These are phyloP conservation scores for Tyrophagus putrescentiae DNA, from an alignment of 1,140 invertebrate genomes.

Conservation along the genomic window DNA sequence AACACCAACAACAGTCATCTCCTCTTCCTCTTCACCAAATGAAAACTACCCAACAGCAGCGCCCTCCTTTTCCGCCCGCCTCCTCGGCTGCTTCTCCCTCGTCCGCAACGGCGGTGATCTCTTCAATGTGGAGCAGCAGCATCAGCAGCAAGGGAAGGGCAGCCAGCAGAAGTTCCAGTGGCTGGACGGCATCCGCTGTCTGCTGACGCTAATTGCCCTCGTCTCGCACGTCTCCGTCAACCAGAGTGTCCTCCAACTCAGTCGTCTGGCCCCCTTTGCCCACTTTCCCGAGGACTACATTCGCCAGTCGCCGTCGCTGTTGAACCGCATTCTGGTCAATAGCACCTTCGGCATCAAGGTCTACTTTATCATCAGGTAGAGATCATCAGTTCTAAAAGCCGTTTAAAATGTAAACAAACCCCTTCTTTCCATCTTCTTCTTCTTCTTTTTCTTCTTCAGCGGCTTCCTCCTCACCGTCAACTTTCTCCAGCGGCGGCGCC, in stretches of 20 bases:
- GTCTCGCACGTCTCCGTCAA: slow-evolving; percentile 7
- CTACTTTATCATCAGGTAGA: slow-evolving; percentile 6
- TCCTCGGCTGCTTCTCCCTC: background rate
- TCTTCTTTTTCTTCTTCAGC: background rate
- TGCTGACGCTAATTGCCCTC: background rate
- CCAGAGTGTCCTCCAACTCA: slow-evolving; percentile 3
- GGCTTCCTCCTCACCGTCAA: slow-evolving; percentile 1
- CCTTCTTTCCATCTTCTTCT: background rate
- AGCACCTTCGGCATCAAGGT: background rate
- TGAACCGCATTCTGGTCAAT: background rate
- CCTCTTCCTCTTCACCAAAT: no score
- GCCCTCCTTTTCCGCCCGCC: no score
- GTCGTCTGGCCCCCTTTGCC: background rate
- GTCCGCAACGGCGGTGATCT: background rate
- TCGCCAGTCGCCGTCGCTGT: background rate
- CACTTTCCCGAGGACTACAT: slow-evolving; percentile 10
- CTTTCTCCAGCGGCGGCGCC: background rate
- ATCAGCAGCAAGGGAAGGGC: no score
- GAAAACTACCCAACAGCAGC: no score
- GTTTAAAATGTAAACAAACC: no score
- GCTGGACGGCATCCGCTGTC: background rate
- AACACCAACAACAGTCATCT: no score
- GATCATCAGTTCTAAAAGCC: background rate
- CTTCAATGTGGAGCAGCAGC: background rate
- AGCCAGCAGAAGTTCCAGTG: background rate